Base-by-base conservation (phyloP, 1,140 invertebrate species). In the Drosophila chauvacae region DNA sequence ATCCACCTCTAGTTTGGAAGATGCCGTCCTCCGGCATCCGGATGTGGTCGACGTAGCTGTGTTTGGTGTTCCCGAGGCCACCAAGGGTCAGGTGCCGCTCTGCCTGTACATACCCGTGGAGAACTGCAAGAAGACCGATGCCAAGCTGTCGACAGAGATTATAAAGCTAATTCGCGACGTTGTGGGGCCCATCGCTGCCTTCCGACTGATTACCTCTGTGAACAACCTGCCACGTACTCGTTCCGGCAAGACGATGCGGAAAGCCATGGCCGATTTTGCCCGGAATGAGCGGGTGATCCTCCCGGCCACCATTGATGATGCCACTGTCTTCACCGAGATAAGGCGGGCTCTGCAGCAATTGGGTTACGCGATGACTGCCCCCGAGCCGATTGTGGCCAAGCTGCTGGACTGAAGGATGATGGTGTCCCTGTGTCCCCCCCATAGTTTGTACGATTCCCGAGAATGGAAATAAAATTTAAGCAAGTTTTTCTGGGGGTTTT, bases 131-230 rank as follows among this genome's bases (percentile, higher is more conserved):
- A 95, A 94, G 82, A 94, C 93, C 41, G 95, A 95, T 84, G 90
- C 94, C 57, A 93, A 95, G 66, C 94, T 96, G 11, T 94, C 93
- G 37, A 91, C 93, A 30, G 96, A 97, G 83, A 81, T 97, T 13
- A 94, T 97, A 3, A 93, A 94, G 7, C 93, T 95, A 73, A 97
- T 98, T 0, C 93, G 97, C 73, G 95, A 96, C 47, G 92, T 96
- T 5, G 96, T 99, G 44, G 98, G 98, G 0, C 97, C 98, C 0
- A 98, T 99, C 13, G 97, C 98, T 2, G 95, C 96, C 1, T 98
- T 98, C 90, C 95, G 96, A 77, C 93, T 96, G 57, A 96, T 96
- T 0, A 95, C 95, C 0, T 93, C 96, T 2, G 96, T 98, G 0
- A 95, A 94, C 20, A 96, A 94, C 30, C 92, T 99, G 30, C 98